These are phyloP conservation scores for Dallia pectoralis DNA, from an alignment of 2,797 vertebrate genomes.

Conservation along the genomic window DNA sequence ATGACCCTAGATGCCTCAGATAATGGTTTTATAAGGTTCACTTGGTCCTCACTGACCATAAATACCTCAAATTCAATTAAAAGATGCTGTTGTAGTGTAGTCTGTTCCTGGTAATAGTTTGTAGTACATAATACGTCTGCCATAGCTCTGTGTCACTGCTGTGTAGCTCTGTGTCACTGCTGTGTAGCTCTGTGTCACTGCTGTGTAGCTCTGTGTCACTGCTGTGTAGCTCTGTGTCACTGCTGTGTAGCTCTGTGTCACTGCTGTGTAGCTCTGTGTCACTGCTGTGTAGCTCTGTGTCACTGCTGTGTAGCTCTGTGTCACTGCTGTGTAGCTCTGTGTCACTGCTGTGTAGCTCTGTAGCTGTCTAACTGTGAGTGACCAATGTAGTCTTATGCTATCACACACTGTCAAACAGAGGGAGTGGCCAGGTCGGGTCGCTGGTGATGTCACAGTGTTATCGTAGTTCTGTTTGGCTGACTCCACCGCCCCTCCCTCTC, in stretches of 20 bases:
- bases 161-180: conserved; percentile 35
- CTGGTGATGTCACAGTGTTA: conserved; percentile 60
- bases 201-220: conserved; percentile 31
- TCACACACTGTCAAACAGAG: conserved; percentile 56
- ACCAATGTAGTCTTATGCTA: conserved; percentile 47
- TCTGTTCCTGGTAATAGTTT: background rate
- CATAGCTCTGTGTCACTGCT: background rate
- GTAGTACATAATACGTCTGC: background rate
- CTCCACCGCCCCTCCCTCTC: conserved; percentile 38
- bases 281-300: background rate
- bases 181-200: conserved; percentile 46
- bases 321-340: conserved; percentile 20
- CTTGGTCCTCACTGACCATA: background rate
- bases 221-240: no score
- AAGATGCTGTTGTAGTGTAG: no score
- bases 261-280: conserved; percentile 49
- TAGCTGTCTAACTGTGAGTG: conserved; percentile 17
- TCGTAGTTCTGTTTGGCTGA: conserved; percentile 67
- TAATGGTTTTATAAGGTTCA: background rate
- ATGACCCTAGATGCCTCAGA: background rate
- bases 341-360: conserved; percentile 52
- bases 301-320: conserved; percentile 34
- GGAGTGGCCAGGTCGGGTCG: conserved; percentile 57
- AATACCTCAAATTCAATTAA: background rate
- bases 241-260: conserved; percentile 30